Base-by-base conservation (phyloP, 2,113 vertebrate genomes). In the Anolis carolinensis region DNA sequence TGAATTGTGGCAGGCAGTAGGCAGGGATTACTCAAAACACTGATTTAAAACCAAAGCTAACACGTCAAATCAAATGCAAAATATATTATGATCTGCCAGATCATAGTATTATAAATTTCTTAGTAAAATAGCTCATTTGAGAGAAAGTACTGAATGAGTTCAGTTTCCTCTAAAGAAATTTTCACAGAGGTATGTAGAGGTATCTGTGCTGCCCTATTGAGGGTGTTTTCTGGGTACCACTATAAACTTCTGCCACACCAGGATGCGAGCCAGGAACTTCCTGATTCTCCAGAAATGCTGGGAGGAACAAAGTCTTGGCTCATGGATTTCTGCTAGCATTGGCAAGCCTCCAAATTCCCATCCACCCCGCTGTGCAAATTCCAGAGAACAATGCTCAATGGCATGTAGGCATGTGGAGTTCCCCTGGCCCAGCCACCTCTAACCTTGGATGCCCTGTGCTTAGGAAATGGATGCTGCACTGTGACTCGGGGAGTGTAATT, bases 311-410 rank as follows among this genome's bases (percentile, higher is more conserved):
- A 68, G 39, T 7, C 30, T 50, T 83, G 80, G 52, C 34, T 83
- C 65, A 67, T 21, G 44, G 78, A 55, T 75, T 84, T 84, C 71
- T 68, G 20, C 50, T 20, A 73, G 78, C 13, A 9, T 75, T 88
- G 82, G 77, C 75, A 36, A 73, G 71, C 48, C 25, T 76, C 34
- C 83, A 88, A 71, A 63, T 81, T 76, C 50, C 34, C 71, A 30
- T 52, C 74, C 14, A 55, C 63, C 72, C 48, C 50, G 72, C 78
- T 88, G 71, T 27, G 72, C 68, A 84, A 84, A 84, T 87, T 87
- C 81, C 81, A 79, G 13, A 23, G 27, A 68, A 55, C 65, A 85
- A 82, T 75, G 68, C 39, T 84, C 44, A 74, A 8, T 80, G 79
- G 82, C 79, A 68, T 65, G 20, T 13, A 25, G 79, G 25, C 30